Conservation (phyloP, 2,888 invertebrate genomes). For the Plebejus melissa region DNA sequence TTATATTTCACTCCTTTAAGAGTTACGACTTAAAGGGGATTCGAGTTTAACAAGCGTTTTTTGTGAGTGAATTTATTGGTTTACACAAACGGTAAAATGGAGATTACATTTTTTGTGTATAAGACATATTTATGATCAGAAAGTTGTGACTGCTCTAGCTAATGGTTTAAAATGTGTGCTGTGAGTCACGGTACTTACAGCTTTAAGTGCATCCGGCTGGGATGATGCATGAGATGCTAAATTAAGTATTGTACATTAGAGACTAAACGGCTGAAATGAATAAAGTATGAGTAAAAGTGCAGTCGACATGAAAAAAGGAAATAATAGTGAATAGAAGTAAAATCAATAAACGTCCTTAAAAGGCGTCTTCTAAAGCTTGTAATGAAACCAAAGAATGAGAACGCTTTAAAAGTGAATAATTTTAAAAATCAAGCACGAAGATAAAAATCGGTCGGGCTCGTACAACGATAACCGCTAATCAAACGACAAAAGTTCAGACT, state of each 20-base stretch:
- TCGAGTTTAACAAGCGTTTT: neutral
- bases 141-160: conserved; percentile 12
- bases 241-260: conserved; percentile 2
- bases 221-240: conserved; percentile 17
- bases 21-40: conserved; percentile 3
- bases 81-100: conserved; percentile 7
- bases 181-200: conserved; percentile 16
- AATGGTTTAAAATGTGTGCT: conserved; percentile 17
- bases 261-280: neutral
- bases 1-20: conserved; percentile 27
- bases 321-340: neutral
- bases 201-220: conserved; percentile 17
- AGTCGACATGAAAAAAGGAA: neutral
- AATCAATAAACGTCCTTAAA: neutral
- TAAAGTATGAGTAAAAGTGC: neutral
- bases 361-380: neutral
- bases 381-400: neutral
- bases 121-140: conserved; percentile 8
- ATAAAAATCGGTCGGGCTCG: conserved; percentile 12
- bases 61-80: conserved; percentile 14
- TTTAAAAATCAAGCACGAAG: neutral
- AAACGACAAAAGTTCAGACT: conserved; percentile 74
- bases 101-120: neutral
- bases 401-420: conserved; percentile 5
- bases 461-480: conserved; percentile 64